phyloP scores from a whole-genome alignment of 1,140 invertebrate species.

The Piezodorus guildinii region DNA sequence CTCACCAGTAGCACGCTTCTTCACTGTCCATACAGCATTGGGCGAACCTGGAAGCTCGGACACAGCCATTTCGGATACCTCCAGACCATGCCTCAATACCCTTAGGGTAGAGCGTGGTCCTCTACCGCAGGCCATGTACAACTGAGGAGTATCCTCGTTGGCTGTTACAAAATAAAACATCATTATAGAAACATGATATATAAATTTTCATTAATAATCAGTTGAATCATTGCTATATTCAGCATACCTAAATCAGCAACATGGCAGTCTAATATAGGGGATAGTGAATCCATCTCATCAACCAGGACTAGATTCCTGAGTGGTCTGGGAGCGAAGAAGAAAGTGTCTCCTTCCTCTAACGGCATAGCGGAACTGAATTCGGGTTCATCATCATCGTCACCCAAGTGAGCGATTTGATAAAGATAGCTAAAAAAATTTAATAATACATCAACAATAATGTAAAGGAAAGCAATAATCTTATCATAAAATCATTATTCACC shows the following conservation, averaged over 20 bases:
- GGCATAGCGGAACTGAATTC: conserved; percentile 98
- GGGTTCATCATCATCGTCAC: conserved; percentile 98
- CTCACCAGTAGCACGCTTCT: conserved; percentile 87
- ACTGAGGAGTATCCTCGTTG: conserved; percentile 97
- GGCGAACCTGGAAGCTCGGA: conserved; percentile 98
- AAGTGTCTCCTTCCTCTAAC: conserved; percentile 95
- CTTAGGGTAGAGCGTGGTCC: conserved; percentile 86
- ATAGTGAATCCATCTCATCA: conserved; percentile 95
- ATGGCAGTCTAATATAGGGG: conserved; percentile 81
- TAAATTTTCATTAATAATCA: neutral
- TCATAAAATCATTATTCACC: no score
- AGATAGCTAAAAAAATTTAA: conserved; percentile 60
- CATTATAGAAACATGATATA: neutral
- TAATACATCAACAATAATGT: no score
- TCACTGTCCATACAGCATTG: conserved; percentile 99
- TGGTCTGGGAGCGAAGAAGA: conserved; percentile 92
- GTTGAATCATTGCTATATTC: neutral
- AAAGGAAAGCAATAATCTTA: no score
- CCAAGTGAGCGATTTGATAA: conserved; percentile 97
- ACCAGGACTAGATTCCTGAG: conserved; percentile 94
- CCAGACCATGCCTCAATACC: conserved; percentile 90
- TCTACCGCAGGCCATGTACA: conserved; percentile 91
- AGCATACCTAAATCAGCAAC: conserved; percentile 41
- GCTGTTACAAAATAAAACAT: conserved; percentile 40
- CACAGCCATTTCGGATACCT: conserved; percentile 98